Evolutionary conservation across 2,797 vertebrate genomes (phyloP).

Genomic region (Rhinichthys osculus): DNA sequence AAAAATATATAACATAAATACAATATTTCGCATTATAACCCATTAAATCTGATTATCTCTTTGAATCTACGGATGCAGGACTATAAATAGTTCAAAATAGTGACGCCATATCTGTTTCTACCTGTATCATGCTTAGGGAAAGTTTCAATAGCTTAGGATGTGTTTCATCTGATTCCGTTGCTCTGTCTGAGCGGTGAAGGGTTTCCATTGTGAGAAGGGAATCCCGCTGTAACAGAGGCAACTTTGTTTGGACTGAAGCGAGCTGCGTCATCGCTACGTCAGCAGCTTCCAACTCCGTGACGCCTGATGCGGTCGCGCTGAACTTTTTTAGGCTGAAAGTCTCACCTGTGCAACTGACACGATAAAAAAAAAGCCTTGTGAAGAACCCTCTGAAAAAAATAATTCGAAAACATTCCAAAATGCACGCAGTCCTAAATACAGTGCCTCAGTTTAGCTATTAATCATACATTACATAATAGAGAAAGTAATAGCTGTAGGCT

Average conservation of each 20-base stretch:
- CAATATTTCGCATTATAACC: too few relatives aligned
- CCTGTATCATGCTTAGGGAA: constrained; percentile 52
- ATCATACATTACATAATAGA: neutral
- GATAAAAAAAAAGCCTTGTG: neutral
- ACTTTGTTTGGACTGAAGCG: constrained; percentile 57
- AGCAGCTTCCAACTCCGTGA: constrained; percentile 51
- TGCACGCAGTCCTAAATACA: neutral
- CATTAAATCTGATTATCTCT: neutral
- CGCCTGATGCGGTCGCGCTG: constrained; percentile 22
- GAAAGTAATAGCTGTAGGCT: neutral
- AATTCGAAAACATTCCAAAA: neutral
- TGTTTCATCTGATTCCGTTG: constrained; percentile 52
- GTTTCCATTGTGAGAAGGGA: constrained; percentile 62
- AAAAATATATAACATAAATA: neutral
- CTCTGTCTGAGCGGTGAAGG: constrained; percentile 50
- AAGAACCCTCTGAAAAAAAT: neutral
- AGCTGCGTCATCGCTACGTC: constrained; percentile 57
- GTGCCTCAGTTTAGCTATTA: neutral
- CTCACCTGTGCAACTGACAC: constrained; percentile 36
- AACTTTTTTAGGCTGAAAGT: constrained; percentile 25
- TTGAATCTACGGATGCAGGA: neutral
- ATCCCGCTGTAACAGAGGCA: constrained; percentile 62
- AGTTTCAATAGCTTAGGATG: constrained; percentile 54
- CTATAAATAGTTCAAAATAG: neutral
- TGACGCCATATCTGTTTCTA: constrained; percentile 43